phyloP scores from a whole-genome alignment of 2,888 invertebrate species.

The Nebria salina region DNA sequence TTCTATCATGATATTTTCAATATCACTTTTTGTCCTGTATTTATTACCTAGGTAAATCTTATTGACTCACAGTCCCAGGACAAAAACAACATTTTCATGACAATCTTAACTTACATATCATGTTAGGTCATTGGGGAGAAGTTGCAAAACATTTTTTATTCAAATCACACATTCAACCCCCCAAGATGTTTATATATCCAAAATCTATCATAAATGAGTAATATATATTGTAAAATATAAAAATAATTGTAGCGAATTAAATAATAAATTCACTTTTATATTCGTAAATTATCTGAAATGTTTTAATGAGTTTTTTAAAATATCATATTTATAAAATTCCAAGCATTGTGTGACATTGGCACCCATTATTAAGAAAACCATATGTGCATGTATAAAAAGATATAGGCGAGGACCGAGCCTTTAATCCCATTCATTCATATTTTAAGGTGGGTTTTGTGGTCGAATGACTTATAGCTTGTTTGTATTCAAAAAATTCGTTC shows the following conservation, averaged over 20 bases:
- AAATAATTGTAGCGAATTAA: not conserved
- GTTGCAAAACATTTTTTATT: no score
- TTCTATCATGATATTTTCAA: slow-evolving; percentile 6
- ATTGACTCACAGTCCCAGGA: not conserved
- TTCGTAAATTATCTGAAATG: not conserved
- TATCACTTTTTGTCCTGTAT: slow-evolving; percentile 23
- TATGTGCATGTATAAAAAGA: slow-evolving; percentile 1
- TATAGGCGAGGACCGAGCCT: slow-evolving; percentile 11
- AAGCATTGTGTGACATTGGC: slow-evolving; percentile 8
- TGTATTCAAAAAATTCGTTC: slow-evolving; percentile 28
- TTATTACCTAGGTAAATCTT: not conserved
- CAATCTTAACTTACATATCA: no score
- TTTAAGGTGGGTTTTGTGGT: slow-evolving; percentile 21
- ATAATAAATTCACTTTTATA: not conserved
- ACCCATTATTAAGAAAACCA: not conserved
- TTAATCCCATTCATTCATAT: slow-evolving; percentile 19
- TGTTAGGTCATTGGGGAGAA: no score
- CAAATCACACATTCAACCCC: no score
- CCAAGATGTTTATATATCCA: no score
- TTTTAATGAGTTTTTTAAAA: not conserved
- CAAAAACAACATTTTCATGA: not conserved
- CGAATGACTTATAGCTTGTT: slow-evolving; percentile 23
- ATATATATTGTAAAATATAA: no score
- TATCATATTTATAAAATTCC: not conserved
- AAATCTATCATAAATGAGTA: no score